Evolutionary conservation across 2,888 invertebrate species (phyloP), one percentile per base, ranked within the genome.

Genomic region (Schizotus pectinicornis): DNA sequence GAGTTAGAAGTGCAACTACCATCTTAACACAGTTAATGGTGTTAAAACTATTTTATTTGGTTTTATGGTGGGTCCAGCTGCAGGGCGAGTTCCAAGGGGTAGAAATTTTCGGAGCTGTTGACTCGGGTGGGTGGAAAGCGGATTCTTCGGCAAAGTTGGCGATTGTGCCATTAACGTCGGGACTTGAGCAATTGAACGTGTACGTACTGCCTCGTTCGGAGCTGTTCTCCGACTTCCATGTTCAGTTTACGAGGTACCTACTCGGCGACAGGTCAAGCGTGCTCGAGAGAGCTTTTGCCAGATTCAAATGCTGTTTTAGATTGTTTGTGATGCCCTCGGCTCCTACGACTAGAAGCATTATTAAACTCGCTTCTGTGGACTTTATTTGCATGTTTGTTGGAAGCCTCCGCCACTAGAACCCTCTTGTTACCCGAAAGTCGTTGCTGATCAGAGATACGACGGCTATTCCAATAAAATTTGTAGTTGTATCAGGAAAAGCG

Each of bases 261-360:
- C 67, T 65, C 54, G 49, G 35, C 49, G 55, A 64, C 65, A 67
- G 69, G 67, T 68, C 67, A 67, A 64, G 65, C 71, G 69, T 63
- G 67, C 63, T 69, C 67, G 59, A 73, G 69, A 64, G 70, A 43
- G 70, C 65, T 64, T 63, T 67, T 67, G 62, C 67, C 64, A 68
- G 68, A 68, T 71, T 70, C 71, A 67, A 71, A 73, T 71, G 66
- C 67, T 70, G 67, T 65, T 67, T 67, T 67, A 67, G 67, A 68
- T 67, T 68, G 69, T 68, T 69, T 69, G 67, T 64, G 61, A 61
- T 68, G 68, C 65, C 68, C 69, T 67, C 60, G 46, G 46, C 52
- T 54, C 51, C 48, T 39, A 34, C 46, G 43, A 59, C 22, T 22
- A 5, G 22, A 22, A 22, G 22, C 22, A 5, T 22, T 54, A 59